Conservation (phyloP, 2,113 vertebrate genomes). For the Clarias magur region DNA sequence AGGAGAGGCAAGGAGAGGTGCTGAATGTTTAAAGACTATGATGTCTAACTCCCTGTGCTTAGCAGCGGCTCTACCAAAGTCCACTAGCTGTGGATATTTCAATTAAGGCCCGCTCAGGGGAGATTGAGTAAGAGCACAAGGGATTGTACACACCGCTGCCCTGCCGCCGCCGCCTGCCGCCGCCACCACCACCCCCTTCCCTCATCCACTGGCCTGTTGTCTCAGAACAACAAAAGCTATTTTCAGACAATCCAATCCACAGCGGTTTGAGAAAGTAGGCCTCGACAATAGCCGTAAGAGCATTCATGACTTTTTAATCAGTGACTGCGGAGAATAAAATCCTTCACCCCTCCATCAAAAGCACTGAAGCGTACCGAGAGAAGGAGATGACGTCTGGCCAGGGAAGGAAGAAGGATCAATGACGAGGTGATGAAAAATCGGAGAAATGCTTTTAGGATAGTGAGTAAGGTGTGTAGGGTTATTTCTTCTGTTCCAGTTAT, state of each 20-base stretch:
- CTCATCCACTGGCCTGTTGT: slow-evolving; percentile 60
- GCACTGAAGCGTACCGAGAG: slow-evolving; percentile 66
- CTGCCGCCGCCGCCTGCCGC: slow-evolving; percentile 20
- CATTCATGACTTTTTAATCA: slow-evolving; percentile 80
- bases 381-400: slow-evolving; percentile 51
- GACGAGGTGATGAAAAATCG: slow-evolving; percentile 13
- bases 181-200: slow-evolving; percentile 1
- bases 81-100: slow-evolving; percentile 62
- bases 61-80: slow-evolving; percentile 48
- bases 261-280: slow-evolving; percentile 59
- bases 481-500: too few species aligned
- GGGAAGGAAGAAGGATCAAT: slow-evolving; percentile 42
- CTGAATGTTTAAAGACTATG: slow-evolving; percentile 54
- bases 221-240: slow-evolving; percentile 77
- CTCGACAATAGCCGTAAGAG: slow-evolving; percentile 68
- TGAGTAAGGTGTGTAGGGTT: background rate
- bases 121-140: slow-evolving; percentile 66
- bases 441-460: background rate
- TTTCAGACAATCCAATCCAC: slow-evolving; percentile 72
- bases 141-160: slow-evolving; percentile 63
- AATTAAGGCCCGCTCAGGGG: slow-evolving; percentile 60
- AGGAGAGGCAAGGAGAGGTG: slow-evolving; percentile 25
- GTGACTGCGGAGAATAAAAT: slow-evolving; percentile 71
- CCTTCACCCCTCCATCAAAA: slow-evolving; percentile 62
- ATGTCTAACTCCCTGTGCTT: slow-evolving; percentile 29